Evolutionary conservation across 2,888 invertebrate species (phyloP).

Genomic region (Anodontia alba): DNA sequence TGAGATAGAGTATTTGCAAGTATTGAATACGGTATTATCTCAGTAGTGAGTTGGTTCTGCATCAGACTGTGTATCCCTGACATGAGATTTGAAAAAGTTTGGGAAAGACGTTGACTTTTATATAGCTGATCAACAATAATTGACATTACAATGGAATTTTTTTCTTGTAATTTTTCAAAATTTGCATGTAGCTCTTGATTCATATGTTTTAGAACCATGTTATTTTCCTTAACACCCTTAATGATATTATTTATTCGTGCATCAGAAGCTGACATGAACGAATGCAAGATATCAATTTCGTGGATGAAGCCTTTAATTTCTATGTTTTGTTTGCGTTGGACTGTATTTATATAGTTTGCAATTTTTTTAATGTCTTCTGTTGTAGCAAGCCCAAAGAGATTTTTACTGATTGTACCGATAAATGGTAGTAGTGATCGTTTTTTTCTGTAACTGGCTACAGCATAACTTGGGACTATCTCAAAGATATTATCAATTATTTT

Average conservation of each 20-base stretch:
- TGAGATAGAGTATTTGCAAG: neutral
- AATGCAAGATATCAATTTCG: slow-evolving; percentile 5
- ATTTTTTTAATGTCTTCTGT: neutral
- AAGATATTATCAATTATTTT: neutral
- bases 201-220: neutral
- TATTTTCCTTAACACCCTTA: neutral
- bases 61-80: neutral
- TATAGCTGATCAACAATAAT: neutral
- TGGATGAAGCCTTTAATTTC: neutral
- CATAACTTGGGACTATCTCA: neutral
- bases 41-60: neutral
- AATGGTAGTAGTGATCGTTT: neutral
- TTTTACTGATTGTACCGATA: neutral
- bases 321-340: neutral
- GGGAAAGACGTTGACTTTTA: neutral
- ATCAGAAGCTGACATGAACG: neutral
- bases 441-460: neutral
- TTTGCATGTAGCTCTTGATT: neutral
- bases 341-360: neutral
- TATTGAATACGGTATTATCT: neutral
- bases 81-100: neutral
- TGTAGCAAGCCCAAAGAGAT: neutral
- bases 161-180: neutral
- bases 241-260: neutral
- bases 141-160: neutral